Evolutionary conservation across 2,113 vertebrate species (phyloP), one percentile per base, ranked within the genome.

Genomic region (Bettongia penicillata): DNA sequence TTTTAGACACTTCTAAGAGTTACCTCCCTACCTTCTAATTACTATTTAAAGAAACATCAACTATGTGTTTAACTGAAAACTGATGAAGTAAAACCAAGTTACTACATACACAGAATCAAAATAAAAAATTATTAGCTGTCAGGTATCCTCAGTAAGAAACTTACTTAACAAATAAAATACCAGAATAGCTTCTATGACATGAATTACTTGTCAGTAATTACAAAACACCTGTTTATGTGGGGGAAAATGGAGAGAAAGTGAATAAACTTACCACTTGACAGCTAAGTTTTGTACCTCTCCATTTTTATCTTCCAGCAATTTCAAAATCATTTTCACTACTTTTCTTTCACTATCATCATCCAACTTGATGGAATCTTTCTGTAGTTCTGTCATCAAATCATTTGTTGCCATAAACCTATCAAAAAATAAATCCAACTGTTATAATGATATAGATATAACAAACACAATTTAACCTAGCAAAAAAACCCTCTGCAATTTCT

Each of bases 281-380:
- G 99, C 99, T 97, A 99, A 98, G 97, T 99, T 99, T 98, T 99
- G 99, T 97, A 99, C 99, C 96, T 99, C 99, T 97, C 99, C 99
- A 55, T 99, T 99, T 97, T 99, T 99, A 98, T 99, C 99, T 98
- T 99, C 99, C 96, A 99, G 95, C 97, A 99, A 99, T 96, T 99
- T 99, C 95, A 99, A 99, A 97, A 99, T 99, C 99, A 99, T 99
- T 98, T 99, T 99, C 95, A 99, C 99, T 97, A 99, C 99, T 98
- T 99, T 99, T 95, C 99, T 99, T 98, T 99, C 99, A 93, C 99
- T 99, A 98, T 99, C 99, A 95, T 99, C 99, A 98, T 99, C 99
- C 98, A 99, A 98, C 97, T 99, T 99, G 98, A 99, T 99, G 28
- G 99, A 99, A 98, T 99, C 99, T 98, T 99, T 99, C 96, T 99